Evolutionary conservation across 2,797 vertebrate genomes (phyloP).

Genomic region (Serranus cabrilla): DNA sequence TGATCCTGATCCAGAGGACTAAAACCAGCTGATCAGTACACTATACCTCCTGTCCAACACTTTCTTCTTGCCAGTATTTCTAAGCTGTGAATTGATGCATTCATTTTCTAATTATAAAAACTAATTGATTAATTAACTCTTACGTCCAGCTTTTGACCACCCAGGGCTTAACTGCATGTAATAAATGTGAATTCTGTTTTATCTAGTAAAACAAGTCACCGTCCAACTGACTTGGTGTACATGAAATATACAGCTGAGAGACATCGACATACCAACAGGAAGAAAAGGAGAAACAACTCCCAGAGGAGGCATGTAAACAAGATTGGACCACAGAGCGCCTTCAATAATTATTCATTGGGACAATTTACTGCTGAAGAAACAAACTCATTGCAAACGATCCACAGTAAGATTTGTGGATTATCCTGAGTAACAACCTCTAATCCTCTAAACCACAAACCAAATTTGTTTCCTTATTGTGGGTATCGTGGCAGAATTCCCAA

Average conservation of each 20-base stretch:
- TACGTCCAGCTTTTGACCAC: neutral
- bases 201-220: too few relatives aligned
- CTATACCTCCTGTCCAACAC: neutral
- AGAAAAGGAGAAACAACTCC: neutral
- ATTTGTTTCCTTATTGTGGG: neutral
- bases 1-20: conserved; percentile 15
- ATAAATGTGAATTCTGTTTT: neutral
- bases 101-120: neutral
- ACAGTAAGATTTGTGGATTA: conserved; percentile 1
- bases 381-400: neutral
- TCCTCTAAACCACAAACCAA: conserved; percentile 8
- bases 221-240: neutral
- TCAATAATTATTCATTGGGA: conserved; percentile 10
- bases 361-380: conserved; percentile 19
- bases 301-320: conserved; percentile 6
- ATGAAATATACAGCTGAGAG: conserved; percentile 2
- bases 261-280: neutral
- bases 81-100: neutral
- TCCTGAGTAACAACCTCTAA: neutral
- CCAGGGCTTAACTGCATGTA: too few relatives aligned
- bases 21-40: neutral
- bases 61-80: neutral
- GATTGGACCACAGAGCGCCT: conserved; percentile 1
- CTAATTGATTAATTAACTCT: neutral
- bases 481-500: neutral